A percentile compares a stretch with the other conserved stretches of the same genome.
Evolutionary conservation across 2,797 vertebrate genomes (phyloP).

Genomic region (Dicrostonyx torquatus): DNA sequence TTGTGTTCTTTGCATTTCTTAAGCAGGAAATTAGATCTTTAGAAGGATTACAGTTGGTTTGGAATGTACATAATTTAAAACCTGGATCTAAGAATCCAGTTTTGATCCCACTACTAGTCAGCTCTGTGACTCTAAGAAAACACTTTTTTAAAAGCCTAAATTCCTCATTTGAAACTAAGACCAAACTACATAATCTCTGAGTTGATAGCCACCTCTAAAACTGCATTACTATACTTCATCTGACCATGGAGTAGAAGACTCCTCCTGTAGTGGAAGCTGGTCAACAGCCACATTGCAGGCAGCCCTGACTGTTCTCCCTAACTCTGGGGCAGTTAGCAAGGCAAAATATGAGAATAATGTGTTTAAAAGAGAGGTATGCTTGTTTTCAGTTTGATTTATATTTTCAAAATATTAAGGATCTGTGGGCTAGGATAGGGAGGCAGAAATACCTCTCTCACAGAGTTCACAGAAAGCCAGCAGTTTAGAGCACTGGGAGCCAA

Average conservation of each 20-base stretch:
- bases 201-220: not conserved
- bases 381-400: conserved; percentile 14
- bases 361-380: not conserved
- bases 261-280: not conserved
- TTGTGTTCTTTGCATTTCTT: not conserved
- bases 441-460: not conserved
- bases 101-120: not conserved
- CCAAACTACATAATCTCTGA: not conserved
- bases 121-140: not conserved
- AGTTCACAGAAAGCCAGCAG: not conserved
- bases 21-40: not conserved
- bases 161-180: conserved; percentile 23
- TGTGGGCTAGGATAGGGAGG: not conserved
- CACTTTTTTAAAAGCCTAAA: not conserved
- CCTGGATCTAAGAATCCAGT: not conserved
- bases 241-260: not conserved
- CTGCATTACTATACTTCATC: not conserved
- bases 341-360: not conserved
- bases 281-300: not conserved
- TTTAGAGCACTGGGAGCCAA: not conserved
- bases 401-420: not conserved
- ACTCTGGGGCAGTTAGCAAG: not conserved
- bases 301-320: not conserved
- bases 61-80: not conserved
- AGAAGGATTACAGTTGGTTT: not conserved